Evolutionary conservation across 2,888 invertebrate genomes (phyloP), one percentile per base, ranked within the genome.

Genomic region (Isoperla grammatica): DNA sequence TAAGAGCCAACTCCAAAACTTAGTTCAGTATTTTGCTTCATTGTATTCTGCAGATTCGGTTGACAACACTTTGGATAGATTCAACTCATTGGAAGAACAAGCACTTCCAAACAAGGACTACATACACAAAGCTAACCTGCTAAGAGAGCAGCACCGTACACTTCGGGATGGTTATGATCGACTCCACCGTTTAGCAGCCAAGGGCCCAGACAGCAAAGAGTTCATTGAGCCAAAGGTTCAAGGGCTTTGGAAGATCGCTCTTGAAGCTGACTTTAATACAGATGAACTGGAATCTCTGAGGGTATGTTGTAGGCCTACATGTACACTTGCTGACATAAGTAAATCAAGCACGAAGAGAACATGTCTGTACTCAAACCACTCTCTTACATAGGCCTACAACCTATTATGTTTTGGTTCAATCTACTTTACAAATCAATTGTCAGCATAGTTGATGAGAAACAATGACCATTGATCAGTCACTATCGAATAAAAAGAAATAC

Each of bases 191-290:
- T 74, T 88, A 61, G 82, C 91, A 17, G 83, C 88, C 1, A 83
- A 83, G 73, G 92, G 87, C 69, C 89, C 90, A 0, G 83, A 86
- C 60, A 88, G 87, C 69, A 85, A 84, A 71, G 93, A 93, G 70
- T 96, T 96, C 71, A 82, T 90, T 45, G 95, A 96, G 70, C 90
- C 92, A 0, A 90, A 92, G 76, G 95, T 95, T 1, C 88, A 91
- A 72, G 88, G 87, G 0, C 75, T 96, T 29, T 96, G 95, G 95
- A 84, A 83, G 67, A 77, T 90, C 60, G 95, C 95, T 2, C 72
- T 86, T 15, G 81, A 86, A 56, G 84, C 86, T 11, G 88, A 92
- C 72, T 95, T 96, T 73, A 83, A 86, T 19, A 78, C 83, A 0
- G 85, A 87, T 61, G 95, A 95, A 74, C 77, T 95, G 11, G 84